phyloP scores from a whole-genome alignment of 2,888 invertebrate genomes.

The Eilema sororculum region DNA sequence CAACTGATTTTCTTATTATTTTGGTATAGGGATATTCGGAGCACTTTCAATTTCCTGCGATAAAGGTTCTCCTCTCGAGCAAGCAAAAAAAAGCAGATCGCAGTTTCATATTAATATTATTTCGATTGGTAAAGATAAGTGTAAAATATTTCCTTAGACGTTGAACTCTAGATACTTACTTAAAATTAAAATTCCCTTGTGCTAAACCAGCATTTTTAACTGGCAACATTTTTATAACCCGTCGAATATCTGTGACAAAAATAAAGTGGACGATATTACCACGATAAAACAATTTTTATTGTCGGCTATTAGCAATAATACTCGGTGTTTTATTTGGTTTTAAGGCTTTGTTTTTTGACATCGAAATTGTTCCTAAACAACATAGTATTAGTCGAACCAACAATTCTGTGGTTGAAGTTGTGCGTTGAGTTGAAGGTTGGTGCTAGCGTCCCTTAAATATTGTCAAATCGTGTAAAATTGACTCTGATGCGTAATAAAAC shows the following conservation, averaged over 20 bases:
- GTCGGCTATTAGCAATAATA: constrained; percentile 57
- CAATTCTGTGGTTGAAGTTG: no score
- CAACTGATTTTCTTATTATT: not conserved
- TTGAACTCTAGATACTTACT: not conserved
- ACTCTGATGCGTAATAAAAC: no score
- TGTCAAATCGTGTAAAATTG: no score
- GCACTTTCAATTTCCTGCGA: not conserved
- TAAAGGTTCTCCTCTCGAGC: not conserved
- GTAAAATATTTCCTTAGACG: no score
- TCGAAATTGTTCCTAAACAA: not conserved
- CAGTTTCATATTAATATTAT: not conserved
- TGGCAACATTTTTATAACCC: constrained; percentile 34
- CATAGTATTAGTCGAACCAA: no score
- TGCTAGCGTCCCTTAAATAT: no score
- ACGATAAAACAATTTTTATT: constrained; percentile 65
- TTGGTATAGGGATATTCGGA: not conserved
- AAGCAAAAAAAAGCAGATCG: no score
- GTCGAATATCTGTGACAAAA: constrained; percentile 43
- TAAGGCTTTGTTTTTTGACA: constrained; percentile 21
- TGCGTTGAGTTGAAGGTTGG: no score
- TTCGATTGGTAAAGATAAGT: not conserved
- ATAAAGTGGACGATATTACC: constrained; percentile 59
- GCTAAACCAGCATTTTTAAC: not conserved
- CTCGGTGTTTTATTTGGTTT: constrained; percentile 34
- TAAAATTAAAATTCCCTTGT: not conserved